Evolutionary conservation across 2,888 invertebrate genomes (phyloP).

Genomic region (Alsophila aescularia): DNA sequence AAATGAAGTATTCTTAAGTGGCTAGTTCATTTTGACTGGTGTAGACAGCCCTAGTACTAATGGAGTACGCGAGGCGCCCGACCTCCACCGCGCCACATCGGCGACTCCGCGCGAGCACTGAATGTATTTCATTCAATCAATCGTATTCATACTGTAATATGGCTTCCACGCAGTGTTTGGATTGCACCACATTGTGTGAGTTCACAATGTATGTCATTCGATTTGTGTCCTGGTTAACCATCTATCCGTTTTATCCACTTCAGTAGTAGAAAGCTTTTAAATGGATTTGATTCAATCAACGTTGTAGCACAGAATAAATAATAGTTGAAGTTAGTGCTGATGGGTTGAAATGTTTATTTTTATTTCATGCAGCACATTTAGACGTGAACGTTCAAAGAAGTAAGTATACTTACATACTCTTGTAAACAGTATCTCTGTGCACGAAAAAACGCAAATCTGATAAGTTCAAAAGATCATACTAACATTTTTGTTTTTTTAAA

Average conservation of each 20-base stretch:
- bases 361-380: conserved; percentile 36
- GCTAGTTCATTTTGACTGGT: conserved; percentile 6
- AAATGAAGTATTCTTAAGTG: neutral
- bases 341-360: conserved; percentile 24
- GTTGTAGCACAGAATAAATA: no score
- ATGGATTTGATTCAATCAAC: conserved; percentile 1
- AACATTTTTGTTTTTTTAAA: no score
- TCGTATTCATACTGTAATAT: conserved; percentile 3
- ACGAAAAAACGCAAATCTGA: no score
- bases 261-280: neutral
- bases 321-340: neutral
- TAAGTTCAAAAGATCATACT: no score
- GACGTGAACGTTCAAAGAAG: conserved; percentile 36
- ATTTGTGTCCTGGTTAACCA: conserved; percentile 3
- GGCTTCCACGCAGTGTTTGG: conserved; percentile 8
- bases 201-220: neutral
- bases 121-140: conserved; percentile 23
- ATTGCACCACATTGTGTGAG: conserved; percentile 13
- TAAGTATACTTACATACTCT: conserved; percentile 10
- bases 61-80: conserved; percentile 8
- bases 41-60: conserved; percentile 27
- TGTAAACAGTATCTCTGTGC: no score
- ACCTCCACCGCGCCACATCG: conserved; percentile 25
- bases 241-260: neutral
- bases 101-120: conserved; percentile 22